These are phyloP conservation scores for Xestia ashworthii DNA, from an alignment of 2,888 invertebrate genomes.

Conservation along the genomic window DNA sequence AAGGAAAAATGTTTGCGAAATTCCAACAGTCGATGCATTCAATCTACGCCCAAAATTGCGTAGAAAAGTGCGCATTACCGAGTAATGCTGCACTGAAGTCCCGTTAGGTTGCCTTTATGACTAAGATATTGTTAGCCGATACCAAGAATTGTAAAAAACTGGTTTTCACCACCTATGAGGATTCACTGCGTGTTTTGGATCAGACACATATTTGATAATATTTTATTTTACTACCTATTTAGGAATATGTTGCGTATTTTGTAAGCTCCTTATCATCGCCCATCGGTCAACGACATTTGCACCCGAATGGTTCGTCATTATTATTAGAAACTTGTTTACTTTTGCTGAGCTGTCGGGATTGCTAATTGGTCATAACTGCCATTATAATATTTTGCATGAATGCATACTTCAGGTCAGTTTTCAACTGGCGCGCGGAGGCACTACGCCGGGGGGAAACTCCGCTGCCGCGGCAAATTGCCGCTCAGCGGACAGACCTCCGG, in stretches of 20 bases:
- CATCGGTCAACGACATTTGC: slow-evolving; percentile 48
- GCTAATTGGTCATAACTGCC: neutral
- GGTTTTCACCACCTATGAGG: slow-evolving; percentile 20
- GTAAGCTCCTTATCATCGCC: slow-evolving; percentile 14
- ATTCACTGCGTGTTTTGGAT: neutral
- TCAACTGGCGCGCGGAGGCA: too few relatives aligned
- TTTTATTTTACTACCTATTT: slow-evolving; percentile 15
- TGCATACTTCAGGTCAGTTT: neutral
- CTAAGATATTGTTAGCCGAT: slow-evolving; percentile 43
- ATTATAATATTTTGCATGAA: neutral
- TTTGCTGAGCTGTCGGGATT: slow-evolving; percentile 12
- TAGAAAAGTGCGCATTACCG: slow-evolving; percentile 22
- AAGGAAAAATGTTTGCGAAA: slow-evolving; percentile 10
- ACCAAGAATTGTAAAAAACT: slow-evolving; percentile 28
- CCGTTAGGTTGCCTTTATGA: slow-evolving; percentile 39
- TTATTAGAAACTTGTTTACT: slow-evolving; percentile 18
- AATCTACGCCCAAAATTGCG: slow-evolving; percentile 23
- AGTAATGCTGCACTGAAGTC: slow-evolving; percentile 5
- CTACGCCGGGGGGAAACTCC: too few relatives aligned
- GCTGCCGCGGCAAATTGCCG: too few relatives aligned
- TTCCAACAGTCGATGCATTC: neutral
- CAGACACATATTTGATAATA: neutral
- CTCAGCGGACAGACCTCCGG: too few relatives aligned
- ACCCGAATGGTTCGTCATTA: slow-evolving; percentile 3
- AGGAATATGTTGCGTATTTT: slow-evolving; percentile 12